Percentiles rank a stretch among this genome's conserved stretches.
These are phyloP conservation scores for Mamestra brassicae DNA, from an alignment of 2,888 invertebrate species.

Conservation along the genomic window DNA sequence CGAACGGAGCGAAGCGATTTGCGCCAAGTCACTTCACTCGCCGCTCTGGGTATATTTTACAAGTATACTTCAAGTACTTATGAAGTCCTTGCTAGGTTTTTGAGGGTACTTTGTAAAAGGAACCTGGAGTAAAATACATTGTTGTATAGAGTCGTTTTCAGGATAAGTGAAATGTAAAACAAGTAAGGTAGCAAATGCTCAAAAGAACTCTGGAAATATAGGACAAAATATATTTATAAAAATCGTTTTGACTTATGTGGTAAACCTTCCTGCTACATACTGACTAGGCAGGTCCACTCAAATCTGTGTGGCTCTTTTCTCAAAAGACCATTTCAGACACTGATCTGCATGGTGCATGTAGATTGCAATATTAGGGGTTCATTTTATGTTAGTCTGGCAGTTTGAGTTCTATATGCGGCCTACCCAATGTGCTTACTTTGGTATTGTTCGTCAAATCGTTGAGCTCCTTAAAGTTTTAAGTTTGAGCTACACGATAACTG, in stretches of 20 bases:
- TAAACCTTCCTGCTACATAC: too few species aligned
- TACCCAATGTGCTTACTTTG: too few species aligned
- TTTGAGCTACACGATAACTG: too few species aligned
- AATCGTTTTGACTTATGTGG: neutral
- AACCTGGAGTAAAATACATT: conserved; percentile 29
- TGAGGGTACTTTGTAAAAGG: conserved; percentile 43
- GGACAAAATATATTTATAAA: neutral
- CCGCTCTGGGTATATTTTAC: conserved; percentile 41
- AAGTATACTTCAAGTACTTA: conserved; percentile 49
- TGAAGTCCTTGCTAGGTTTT: conserved; percentile 38
- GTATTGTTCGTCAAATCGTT: too few species aligned
- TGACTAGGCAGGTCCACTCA: too few species aligned
- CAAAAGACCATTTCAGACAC: too few species aligned
- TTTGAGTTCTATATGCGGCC: too few species aligned
- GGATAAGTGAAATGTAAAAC: neutral
- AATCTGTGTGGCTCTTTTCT: too few species aligned
- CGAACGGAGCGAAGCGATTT: conserved; percentile 34
- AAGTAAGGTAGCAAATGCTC: neutral
- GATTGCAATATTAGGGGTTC: too few species aligned
- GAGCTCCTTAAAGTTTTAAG: too few species aligned
- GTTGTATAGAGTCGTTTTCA: conserved; percentile 5
- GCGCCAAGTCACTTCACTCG: conserved; percentile 25
- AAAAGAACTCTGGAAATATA: neutral
- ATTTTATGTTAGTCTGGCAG: too few species aligned
- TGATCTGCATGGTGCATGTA: too few species aligned